Evolutionary conservation across 2,888 invertebrate genomes (phyloP).

Genomic region (Rotaria macrura): DNA sequence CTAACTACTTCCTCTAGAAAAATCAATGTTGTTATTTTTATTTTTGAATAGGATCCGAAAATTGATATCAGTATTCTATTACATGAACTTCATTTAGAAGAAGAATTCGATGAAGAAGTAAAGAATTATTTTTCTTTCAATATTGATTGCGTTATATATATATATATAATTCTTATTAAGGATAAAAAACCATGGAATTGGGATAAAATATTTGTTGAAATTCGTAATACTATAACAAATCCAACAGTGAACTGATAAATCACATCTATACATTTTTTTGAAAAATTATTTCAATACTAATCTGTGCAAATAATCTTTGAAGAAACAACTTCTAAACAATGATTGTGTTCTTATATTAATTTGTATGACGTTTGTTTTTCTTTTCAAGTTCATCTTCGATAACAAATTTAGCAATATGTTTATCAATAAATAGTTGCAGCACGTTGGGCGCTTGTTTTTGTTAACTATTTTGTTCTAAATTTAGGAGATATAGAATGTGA

Average conservation of each 20-base stretch:
- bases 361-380: too few species aligned
- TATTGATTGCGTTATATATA: too few species aligned
- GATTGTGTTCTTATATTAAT: too few species aligned
- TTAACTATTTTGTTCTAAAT: too few species aligned
- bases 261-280: too few species aligned
- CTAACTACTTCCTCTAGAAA: too few species aligned
- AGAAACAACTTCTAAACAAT: not conserved
- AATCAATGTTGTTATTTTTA: not conserved
- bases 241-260: not conserved
- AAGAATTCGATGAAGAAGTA: not conserved
- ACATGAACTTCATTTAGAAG: not conserved
- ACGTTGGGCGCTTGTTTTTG: too few species aligned
- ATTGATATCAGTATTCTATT: not conserved
- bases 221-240: not conserved
- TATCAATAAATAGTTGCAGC: too few species aligned
- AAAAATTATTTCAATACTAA: not conserved
- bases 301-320: not conserved
- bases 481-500: too few species aligned
- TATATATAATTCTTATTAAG: not conserved
- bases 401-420: too few species aligned
- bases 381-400: too few species aligned
- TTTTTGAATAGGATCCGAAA: not conserved
- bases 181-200: not conserved
- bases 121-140: not conserved
- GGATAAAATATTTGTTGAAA: not conserved